A percentile compares a stretch with the other conserved stretches of the same genome.
Conservation (phyloP, 2,888 invertebrate genomes). For the Drosophila bunnanda region DNA sequence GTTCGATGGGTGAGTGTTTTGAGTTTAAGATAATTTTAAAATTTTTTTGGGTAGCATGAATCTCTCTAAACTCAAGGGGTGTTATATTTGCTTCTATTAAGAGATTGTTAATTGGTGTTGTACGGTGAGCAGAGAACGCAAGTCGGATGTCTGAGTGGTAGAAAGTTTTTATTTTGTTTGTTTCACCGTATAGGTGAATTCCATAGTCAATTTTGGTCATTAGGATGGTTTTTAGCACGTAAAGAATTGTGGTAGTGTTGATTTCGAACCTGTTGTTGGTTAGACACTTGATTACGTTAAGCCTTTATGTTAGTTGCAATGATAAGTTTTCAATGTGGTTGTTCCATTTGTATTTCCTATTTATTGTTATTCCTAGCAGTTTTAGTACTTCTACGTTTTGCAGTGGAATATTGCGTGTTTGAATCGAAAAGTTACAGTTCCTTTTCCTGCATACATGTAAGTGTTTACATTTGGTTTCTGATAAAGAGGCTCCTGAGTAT, state of each 20-base stretch:
- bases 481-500: too few relatives aligned
- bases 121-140: not conserved
- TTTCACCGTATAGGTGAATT: not conserved
- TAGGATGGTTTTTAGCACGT: not conserved
- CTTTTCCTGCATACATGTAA: too few relatives aligned
- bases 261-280: not conserved
- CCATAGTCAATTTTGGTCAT: conserved; percentile 11
- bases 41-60: not conserved
- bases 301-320: not conserved
- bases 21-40: not conserved
- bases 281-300: not conserved
- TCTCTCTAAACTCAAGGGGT: not conserved
- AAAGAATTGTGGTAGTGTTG: conserved; percentile 7
- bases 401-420: not conserved
- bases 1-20: conserved; percentile 1
- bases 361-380: too few relatives aligned
- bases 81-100: not conserved
- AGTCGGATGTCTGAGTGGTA: not conserved
- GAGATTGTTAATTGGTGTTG: conserved; percentile 1
- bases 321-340: not conserved
- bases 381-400: too few relatives aligned
- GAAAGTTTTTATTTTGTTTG: not conserved
- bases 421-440: too few relatives aligned
- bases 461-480: too few relatives aligned
- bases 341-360: too few relatives aligned